These are phyloP conservation scores for Cacatua alba DNA, from an alignment of 2,113 vertebrate species.

Conservation along the genomic window DNA sequence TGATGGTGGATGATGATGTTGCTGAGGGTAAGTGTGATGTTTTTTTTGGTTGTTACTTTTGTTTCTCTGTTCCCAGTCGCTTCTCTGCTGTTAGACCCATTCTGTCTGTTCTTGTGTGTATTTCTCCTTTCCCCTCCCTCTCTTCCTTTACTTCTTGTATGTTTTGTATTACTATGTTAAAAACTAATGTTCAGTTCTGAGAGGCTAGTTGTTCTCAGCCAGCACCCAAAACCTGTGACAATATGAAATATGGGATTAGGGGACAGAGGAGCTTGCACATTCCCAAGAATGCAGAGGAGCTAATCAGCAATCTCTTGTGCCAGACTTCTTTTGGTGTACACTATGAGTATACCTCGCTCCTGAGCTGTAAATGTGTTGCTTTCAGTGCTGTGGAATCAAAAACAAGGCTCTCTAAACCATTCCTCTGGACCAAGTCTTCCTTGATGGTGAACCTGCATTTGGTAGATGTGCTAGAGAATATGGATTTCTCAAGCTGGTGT, in stretches of 20 bases:
- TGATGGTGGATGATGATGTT: conserved; percentile 93
- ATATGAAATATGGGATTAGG: fast-evolving
- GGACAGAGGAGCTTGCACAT: background rate
- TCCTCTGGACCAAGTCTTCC: background rate
- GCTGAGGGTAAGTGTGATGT: conserved; percentile 85
- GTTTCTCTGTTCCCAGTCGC: background rate
- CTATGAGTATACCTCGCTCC: background rate
- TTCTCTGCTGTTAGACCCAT: background rate
- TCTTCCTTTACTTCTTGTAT: background rate
- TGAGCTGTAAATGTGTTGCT: background rate
- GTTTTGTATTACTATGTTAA: background rate
- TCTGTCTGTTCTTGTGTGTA: background rate
- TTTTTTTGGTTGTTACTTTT: background rate
- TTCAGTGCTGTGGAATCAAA: background rate
- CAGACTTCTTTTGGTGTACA: background rate
- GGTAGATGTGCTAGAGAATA: background rate
- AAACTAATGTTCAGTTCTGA: background rate
- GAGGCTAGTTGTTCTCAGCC: background rate
- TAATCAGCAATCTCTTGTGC: background rate
- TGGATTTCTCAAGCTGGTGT: background rate
- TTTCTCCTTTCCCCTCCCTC: fast-evolving
- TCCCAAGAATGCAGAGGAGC: background rate
- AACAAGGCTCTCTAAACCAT: background rate
- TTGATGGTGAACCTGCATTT: background rate
- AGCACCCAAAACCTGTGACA: background rate